A percentile compares a stretch with the other conserved stretches of the same genome.
Evolutionary conservation across 1,140 invertebrate genomes (phyloP).

Genomic region (Drosophila subobscura): DNA sequence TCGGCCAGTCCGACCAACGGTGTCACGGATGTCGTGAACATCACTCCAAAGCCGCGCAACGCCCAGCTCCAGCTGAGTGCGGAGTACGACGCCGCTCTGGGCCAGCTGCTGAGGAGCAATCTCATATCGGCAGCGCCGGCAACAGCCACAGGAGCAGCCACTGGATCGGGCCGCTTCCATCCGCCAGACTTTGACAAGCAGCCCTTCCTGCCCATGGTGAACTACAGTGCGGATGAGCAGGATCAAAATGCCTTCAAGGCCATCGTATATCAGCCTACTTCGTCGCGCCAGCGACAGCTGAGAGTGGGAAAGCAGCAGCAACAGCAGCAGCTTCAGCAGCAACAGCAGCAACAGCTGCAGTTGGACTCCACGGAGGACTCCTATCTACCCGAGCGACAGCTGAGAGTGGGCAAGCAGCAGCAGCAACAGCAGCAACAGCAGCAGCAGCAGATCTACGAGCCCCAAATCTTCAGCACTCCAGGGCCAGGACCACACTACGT

Average conservation of each 20-base stretch:
- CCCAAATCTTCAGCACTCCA: conserved; percentile 38
- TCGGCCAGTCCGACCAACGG: conserved; percentile 55
- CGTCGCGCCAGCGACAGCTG: conserved; percentile 44
- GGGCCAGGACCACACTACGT: conserved; percentile 39
- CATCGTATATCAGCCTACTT: conserved; percentile 73
- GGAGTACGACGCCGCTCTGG: conserved; percentile 62
- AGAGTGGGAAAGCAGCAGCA: conserved; percentile 61
- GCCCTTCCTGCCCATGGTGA: conserved; percentile 86
- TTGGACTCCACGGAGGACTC: conserved; percentile 26
- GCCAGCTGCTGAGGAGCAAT: conserved; percentile 54
- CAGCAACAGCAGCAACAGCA: conserved; percentile 36
- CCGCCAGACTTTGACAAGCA: conserved; percentile 85
- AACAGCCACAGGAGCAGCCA: conserved; percentile 31
- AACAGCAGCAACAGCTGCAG: conserved; percentile 7
- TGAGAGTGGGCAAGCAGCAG: conserved; percentile 53
- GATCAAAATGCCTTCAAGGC: conserved; percentile 85
- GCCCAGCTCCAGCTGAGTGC: conserved; percentile 55
- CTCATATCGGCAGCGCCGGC: conserved; percentile 44
- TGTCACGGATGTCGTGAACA: conserved; percentile 68
- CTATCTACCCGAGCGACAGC: conserved; percentile 54
- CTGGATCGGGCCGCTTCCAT: conserved; percentile 74
- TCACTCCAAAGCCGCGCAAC: conserved; percentile 82
- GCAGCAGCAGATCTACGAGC: conserved; percentile 34
- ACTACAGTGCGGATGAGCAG: conserved; percentile 87
- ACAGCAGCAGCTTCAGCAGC: conserved; percentile 13